Base-by-base conservation (phyloP, 2,797 vertebrate genomes). In the Numenius phaeopus region DNA sequence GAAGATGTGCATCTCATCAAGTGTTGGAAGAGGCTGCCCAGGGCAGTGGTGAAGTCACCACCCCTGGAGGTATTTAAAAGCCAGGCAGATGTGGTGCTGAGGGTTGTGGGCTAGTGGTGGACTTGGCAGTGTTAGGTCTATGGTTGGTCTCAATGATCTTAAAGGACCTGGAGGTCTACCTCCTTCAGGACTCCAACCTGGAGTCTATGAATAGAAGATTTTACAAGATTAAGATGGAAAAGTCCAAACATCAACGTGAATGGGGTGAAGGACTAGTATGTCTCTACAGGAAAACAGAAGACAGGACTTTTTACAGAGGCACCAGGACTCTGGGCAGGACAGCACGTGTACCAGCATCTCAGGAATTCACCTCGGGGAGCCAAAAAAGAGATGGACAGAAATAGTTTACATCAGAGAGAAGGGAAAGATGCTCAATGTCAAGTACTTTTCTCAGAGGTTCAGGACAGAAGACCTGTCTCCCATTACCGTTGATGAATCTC, bases 401-500 rank as follows among this genome's bases (percentile, higher is more conserved):
- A 27, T 24, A 37, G 11, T 61, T 59, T 30, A 19, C 9, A 42
- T n/a, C 46, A 77, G 21, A 71, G 21, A 32, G 15, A 69, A 50
- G 42, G 50, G 37, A 90, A 70, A 83, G 69, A 11, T 5, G 5
- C 22, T 19, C 11, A 40, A 2, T 9, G 17, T 27, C 13, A 40
- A 23, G 7, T 24, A 34, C 9, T 26, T 44, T 32, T 34, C 37
- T 46, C 26, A 34, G n/a, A 92, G 21, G 5, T 11, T 66, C 0
- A 2, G 32, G 39, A 71, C 26, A 76, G n/a, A 82, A 64, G 29
- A 62, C 7, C 9, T 4, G 7, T 30, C 37, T 61, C 46, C 42
- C 2, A 0, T 21, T 65, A 59, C 14, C 1, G 1, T 0, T 20
- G 55, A 49, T 22, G 7, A 30, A 39, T 42, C 42, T 88, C 39